These are phyloP conservation scores for Lepidocolaptes lacrymiger DNA, from an alignment of 2,797 vertebrate genomes.

Conservation along the genomic window DNA sequence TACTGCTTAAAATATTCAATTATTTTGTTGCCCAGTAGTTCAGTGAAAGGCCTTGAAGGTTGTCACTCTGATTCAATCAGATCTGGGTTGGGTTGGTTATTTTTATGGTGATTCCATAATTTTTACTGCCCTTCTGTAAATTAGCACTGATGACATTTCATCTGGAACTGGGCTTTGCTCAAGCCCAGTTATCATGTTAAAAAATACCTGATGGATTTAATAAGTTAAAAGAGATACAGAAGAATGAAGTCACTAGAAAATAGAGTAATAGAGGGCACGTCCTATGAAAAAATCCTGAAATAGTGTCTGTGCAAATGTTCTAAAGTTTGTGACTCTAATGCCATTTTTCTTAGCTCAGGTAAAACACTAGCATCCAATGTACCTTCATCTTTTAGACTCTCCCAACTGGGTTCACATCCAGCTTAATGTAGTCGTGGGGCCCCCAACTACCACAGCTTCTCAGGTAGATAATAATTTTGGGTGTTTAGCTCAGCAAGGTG, in stretches of 20 bases:
- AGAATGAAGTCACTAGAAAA: not conserved
- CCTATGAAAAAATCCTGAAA: not conserved
- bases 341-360: not conserved
- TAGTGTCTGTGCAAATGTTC: not conserved
- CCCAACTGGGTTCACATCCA: rapidly evolving
- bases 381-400: not conserved
- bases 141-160: not conserved
- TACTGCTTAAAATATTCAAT: not conserved
- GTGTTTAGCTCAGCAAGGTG: not conserved
- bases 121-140: not conserved
- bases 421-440: not conserved
- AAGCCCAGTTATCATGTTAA: not conserved
- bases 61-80: not conserved
- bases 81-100: not conserved
- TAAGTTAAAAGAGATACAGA: not conserved
- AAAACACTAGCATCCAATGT: not conserved
- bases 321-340: not conserved
- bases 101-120: not conserved
- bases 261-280: not conserved
- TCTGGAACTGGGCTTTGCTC: not conserved
- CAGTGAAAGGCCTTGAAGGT: not conserved
- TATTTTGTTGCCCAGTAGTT: not conserved
- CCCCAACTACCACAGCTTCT: not conserved
- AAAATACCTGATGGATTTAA: not conserved
- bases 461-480: not conserved